Evolutionary conservation across 2,797 vertebrate genomes (phyloP).

Genomic region (Lepidocolaptes lacrymiger): DNA sequence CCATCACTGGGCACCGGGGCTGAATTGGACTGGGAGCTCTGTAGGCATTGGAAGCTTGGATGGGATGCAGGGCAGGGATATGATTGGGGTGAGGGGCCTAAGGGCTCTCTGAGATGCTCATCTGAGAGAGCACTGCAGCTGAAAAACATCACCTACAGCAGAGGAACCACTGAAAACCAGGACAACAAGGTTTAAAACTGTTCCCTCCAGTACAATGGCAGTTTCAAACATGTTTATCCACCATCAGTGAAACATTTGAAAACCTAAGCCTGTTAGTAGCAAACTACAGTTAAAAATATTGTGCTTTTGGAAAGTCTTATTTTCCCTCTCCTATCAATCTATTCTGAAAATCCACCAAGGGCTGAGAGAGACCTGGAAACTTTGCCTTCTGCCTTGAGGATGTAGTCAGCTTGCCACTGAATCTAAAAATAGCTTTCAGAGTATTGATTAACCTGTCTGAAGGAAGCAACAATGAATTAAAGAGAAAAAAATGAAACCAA

Average conservation of each 20-base stretch:
- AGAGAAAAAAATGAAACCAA: constrained; percentile 25
- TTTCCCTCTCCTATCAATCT: not conserved
- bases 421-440: constrained; percentile 37
- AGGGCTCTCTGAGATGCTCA: not conserved
- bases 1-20: not conserved
- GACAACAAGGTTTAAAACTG: not conserved
- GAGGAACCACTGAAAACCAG: not conserved
- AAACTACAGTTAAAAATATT: not conserved
- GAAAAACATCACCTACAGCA: not conserved
- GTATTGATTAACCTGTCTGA: constrained; percentile 60
- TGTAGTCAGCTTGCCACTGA: not conserved
- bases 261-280: not conserved
- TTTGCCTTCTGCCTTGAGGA: not conserved
- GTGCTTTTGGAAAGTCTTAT: not conserved
- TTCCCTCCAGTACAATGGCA: not conserved
- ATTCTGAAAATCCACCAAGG: not conserved
- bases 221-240: not conserved
- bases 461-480: constrained; percentile 4
- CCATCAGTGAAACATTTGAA: not conserved
- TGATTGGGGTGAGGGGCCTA: not conserved
- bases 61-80: not conserved
- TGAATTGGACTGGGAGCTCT: not conserved
- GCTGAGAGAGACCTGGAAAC: not conserved
- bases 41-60: rapidly evolving
- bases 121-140: not conserved